These are phyloP conservation scores for Notolepis coatsorum DNA, from an alignment of 2,797 vertebrate genomes.

Conservation along the genomic window DNA sequence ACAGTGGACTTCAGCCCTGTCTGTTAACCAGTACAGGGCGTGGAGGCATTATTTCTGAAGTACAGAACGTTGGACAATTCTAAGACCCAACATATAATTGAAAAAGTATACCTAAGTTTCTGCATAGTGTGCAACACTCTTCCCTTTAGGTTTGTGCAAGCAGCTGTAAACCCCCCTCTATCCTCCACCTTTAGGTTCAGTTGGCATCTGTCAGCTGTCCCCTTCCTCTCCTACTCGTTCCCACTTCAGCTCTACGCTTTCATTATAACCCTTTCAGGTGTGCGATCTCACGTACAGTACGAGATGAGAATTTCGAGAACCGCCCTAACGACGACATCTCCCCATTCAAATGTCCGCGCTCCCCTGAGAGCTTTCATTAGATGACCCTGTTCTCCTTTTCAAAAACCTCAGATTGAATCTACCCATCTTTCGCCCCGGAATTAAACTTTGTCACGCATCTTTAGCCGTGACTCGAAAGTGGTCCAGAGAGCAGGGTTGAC, in stretches of 20 bases:
- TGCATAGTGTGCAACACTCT: too few species aligned
- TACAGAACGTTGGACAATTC: too few species aligned
- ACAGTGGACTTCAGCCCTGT: too few species aligned
- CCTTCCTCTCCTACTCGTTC: slow-evolving; percentile 23
- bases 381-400: background rate
- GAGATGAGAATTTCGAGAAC: too few species aligned
- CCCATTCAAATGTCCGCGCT: background rate
- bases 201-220: slow-evolving; percentile 59
- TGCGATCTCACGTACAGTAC: too few species aligned
- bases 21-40: too few species aligned
- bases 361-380: background rate
- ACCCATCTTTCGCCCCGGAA: background rate
- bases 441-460: slow-evolving; percentile 52
- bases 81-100: too few species aligned
- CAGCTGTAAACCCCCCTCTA: slow-evolving; percentile 61
- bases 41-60: too few species aligned
- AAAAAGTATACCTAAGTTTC: too few species aligned
- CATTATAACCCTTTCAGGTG: background rate
- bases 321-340: too few species aligned
- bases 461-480: slow-evolving; percentile 56
- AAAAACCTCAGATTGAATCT: background rate
- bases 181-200: slow-evolving; percentile 49
- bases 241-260: background rate
- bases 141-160: slow-evolving; percentile 48
- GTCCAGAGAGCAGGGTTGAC: slow-evolving; percentile 39